phyloP scores from a whole-genome alignment of 2,797 vertebrate genomes.

The Dallia pectoralis region DNA sequence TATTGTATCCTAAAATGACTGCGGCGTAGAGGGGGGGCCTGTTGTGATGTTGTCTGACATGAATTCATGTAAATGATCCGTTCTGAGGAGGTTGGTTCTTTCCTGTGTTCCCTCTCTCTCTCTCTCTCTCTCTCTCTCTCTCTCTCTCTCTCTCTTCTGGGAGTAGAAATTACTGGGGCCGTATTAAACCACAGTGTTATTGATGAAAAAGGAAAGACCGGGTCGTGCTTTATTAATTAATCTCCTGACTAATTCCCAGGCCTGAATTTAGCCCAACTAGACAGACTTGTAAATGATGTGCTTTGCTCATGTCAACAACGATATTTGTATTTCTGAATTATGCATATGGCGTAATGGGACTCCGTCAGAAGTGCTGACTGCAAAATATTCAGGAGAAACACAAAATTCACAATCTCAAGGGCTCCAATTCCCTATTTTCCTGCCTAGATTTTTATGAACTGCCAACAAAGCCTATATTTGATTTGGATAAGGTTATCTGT shows the following conservation, averaged over 20 bases:
- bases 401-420: conserved; percentile 36
- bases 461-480: conserved; percentile 6
- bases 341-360: conserved; percentile 49
- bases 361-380: conserved; percentile 52
- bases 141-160: background rate
- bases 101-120: conserved; percentile 1
- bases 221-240: conserved; percentile 43
- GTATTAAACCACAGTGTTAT: conserved; percentile 21
- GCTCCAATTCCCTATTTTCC: conserved; percentile 26
- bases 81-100: background rate
- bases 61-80: background rate
- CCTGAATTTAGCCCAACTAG: conserved; percentile 43
- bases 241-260: conserved; percentile 47
- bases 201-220: conserved; percentile 35
- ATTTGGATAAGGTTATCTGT: background rate
- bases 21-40: background rate
- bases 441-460: conserved; percentile 14
- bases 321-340: conserved; percentile 59
- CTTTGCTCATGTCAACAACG: conserved; percentile 51
- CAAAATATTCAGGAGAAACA: conserved; percentile 44
- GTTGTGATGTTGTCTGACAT: background rate
- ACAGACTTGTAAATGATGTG: conserved; percentile 50
- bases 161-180: conserved; percentile 29
- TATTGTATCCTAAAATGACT: background rate
- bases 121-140: background rate